Conservation (phyloP, 1,140 invertebrate genomes). For the Tetranychus cinnabarinus region DNA sequence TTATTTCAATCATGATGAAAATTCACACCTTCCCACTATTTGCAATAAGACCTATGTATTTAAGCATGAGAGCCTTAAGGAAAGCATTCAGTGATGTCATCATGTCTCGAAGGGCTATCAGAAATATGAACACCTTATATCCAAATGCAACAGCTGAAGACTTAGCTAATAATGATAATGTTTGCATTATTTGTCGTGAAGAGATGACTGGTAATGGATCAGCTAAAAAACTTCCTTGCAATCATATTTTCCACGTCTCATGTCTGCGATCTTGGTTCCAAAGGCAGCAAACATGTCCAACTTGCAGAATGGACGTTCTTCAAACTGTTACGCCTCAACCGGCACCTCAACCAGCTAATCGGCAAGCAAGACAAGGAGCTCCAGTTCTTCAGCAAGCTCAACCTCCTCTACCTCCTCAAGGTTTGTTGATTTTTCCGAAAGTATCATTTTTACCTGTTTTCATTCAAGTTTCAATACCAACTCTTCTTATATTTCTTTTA, state of each 20-base stretch:
- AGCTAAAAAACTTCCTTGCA: conserved; percentile 92
- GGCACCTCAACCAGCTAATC: conserved; percentile 9
- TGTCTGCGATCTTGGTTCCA: conserved; percentile 99
- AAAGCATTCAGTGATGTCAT: conserved; percentile 95
- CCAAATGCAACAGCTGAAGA: conserved; percentile 87
- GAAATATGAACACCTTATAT: conserved; percentile 94
- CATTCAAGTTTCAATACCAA: too few relatives aligned
- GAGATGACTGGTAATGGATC: conserved; percentile 42
- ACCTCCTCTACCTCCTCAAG: not conserved
- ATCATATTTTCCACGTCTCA: conserved; percentile 95
- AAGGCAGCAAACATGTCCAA: conserved; percentile 96
- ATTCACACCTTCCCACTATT: conserved; percentile 94
- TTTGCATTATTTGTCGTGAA: conserved; percentile 95
- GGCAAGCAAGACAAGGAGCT: not conserved
- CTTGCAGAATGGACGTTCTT: conserved; percentile 86
- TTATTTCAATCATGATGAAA: conserved; percentile 87
- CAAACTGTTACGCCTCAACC: conserved; percentile 28
- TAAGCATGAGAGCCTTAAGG: conserved; percentile 89
- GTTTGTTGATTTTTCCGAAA: not conserved
- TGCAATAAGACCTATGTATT: conserved; percentile 95
- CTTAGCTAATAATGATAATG: conserved; percentile 76
- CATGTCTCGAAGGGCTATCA: conserved; percentile 78
- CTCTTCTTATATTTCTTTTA: too few relatives aligned
- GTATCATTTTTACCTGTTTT: too few relatives aligned
- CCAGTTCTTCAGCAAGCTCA: not conserved